These are phyloP conservation scores for Etheostoma spectabile DNA, from an alignment of 2,113 vertebrate genomes.

Conservation along the genomic window DNA sequence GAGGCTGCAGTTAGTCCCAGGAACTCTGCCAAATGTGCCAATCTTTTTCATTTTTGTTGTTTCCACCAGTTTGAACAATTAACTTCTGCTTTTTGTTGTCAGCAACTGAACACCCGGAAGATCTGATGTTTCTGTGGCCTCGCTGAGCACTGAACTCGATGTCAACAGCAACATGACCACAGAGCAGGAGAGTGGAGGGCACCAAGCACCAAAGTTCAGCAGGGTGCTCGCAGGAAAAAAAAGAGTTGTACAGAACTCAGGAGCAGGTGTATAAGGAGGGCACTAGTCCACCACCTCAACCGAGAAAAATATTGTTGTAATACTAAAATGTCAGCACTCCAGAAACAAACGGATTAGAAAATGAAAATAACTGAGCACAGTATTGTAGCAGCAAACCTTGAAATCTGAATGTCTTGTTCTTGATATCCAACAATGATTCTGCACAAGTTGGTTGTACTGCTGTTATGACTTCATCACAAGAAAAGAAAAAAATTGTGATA, in stretches of 20 bases:
- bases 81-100: not conserved
- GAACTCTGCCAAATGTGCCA: slow-evolving; percentile 7
- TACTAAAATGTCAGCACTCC: not conserved
- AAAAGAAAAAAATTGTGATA: not conserved
- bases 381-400: not conserved
- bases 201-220: not conserved
- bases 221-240: not conserved
- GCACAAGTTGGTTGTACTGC: not conserved
- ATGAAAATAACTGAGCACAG: not conserved
- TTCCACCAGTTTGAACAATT: slow-evolving; percentile 11
- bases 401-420: not conserved
- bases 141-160: not conserved
- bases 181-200: not conserved
- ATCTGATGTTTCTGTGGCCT: not conserved
- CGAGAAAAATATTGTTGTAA: not conserved
- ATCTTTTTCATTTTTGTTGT: not conserved
- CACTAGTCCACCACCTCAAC: not conserved
- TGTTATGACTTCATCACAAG: not conserved
- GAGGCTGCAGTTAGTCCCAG: not conserved
- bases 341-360: not conserved
- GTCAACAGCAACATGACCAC: not conserved
- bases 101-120: slow-evolving; percentile 11
- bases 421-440: not conserved
- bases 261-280: not conserved
- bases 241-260: not conserved